These are phyloP conservation scores for Lepidochrysops patricia DNA, from an alignment of 2,888 invertebrate genomes.

Conservation along the genomic window DNA sequence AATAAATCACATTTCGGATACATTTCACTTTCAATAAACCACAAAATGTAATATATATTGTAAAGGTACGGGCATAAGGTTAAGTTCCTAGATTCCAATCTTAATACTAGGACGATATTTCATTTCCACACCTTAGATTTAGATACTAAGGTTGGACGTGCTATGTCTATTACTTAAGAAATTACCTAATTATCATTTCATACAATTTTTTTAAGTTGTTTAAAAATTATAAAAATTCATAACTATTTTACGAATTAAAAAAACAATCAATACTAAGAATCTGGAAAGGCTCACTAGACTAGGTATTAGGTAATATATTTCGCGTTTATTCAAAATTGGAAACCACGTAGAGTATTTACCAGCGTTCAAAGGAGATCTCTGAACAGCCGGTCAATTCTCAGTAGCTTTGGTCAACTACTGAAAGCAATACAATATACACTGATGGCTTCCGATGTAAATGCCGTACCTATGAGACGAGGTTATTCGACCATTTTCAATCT, in stretches of 20 bases:
- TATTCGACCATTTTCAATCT: neutral
- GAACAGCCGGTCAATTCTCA: neutral
- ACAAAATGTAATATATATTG: conserved; percentile 21
- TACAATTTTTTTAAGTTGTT: too few relatives aligned
- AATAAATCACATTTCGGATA: conserved; percentile 57
- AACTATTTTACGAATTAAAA: too few relatives aligned
- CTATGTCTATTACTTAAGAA: too few relatives aligned
- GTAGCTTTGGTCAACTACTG: neutral
- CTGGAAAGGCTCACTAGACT: too few relatives aligned
- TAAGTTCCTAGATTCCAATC: neutral
- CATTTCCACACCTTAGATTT: neutral
- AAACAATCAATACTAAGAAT: too few relatives aligned
- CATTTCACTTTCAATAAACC: conserved; percentile 52
- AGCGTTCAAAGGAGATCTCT: neutral
- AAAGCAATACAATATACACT: neutral
- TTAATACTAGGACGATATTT: neutral
- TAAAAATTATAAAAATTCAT: too few relatives aligned
- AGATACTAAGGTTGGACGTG: neutral
- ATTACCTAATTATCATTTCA: too few relatives aligned
- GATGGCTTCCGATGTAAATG: neutral
- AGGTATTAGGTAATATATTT: too few relatives aligned
- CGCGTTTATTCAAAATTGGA: conserved; percentile 1
- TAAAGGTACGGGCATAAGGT: neutral
- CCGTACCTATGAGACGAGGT: neutral
- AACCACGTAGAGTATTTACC: neutral